phyloP scores from a whole-genome alignment of 2,888 invertebrate species.

The Gasteruption jaculator region DNA sequence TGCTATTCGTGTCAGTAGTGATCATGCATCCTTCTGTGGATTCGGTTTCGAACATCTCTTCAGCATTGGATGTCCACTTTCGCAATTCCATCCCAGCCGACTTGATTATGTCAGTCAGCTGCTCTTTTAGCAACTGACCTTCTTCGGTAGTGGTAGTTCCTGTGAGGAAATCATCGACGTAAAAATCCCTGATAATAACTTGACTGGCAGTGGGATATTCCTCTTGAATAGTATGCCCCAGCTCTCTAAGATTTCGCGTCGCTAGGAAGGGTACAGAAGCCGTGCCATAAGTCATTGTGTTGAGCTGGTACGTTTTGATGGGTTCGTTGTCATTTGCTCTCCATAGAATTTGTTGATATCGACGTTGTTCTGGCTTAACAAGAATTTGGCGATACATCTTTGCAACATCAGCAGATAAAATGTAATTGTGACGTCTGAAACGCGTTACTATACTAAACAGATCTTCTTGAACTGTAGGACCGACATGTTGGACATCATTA shows the following conservation, averaged over 20 bases:
- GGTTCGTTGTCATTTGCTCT: slow-evolving; percentile 13
- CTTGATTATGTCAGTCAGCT: slow-evolving; percentile 8
- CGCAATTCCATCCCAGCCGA: slow-evolving; percentile 16
- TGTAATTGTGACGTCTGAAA: slow-evolving; percentile 7
- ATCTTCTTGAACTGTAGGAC: slow-evolving; percentile 18
- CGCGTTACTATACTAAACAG: slow-evolving; percentile 8
- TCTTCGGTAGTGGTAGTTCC: slow-evolving; percentile 9
- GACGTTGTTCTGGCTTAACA: slow-evolving; percentile 16
- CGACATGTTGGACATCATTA: slow-evolving; percentile 24
- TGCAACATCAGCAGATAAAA: slow-evolving; percentile 26
- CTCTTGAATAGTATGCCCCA: slow-evolving; percentile 5
- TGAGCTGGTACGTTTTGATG: slow-evolving; percentile 13
- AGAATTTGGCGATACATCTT: slow-evolving; percentile 31
- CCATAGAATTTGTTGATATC: slow-evolving; percentile 33
- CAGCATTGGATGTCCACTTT: slow-evolving; percentile 17
- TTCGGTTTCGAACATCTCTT: not conserved
- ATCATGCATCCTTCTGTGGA: not conserved
- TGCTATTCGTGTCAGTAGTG: too few species aligned
- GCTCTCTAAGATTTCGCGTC: slow-evolving; percentile 6
- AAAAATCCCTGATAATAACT: slow-evolving; percentile 7
- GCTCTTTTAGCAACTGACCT: not conserved
- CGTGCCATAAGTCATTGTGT: slow-evolving; percentile 15
- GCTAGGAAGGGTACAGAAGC: slow-evolving; percentile 11
- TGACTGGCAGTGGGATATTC: slow-evolving; percentile 5
- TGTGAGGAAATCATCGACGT: slow-evolving; percentile 17